phyloP scores from a whole-genome alignment of 92 coral and sea anemone species.

The Porites divaricata region DNA sequence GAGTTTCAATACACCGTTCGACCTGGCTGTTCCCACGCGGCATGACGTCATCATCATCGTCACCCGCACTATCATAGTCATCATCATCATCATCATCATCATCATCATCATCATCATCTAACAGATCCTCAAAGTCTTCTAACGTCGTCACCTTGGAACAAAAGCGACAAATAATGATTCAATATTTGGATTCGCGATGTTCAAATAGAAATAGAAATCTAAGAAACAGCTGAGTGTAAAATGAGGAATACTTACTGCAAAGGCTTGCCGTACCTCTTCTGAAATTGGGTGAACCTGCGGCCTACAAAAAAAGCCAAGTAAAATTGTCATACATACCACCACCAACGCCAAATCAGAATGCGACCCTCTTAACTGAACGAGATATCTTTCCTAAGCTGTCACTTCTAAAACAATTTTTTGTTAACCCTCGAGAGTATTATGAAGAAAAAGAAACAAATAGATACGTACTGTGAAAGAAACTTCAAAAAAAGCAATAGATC shows the following conservation, averaged over 20 bases:
- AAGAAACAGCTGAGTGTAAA: background rate
- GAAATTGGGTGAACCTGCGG: slow-evolving; percentile 29
- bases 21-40: slow-evolving; percentile 47
- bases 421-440: too few relatives aligned
- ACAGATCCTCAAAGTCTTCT: slow-evolving; percentile 19
- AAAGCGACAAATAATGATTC: background rate
- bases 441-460: too few relatives aligned
- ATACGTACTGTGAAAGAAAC: too few relatives aligned
- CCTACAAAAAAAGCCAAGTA: background rate
- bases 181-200: background rate
- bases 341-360: background rate
- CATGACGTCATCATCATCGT: slow-evolving; percentile 36
- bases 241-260: slow-evolving; percentile 38
- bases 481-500: too few relatives aligned
- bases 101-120: background rate
- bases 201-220: background rate
- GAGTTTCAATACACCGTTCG: slow-evolving; percentile 34
- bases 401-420: too few relatives aligned
- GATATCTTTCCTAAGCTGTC: too few relatives aligned
- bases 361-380: background rate
- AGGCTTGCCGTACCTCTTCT: slow-evolving; percentile 48
- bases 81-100: background rate
- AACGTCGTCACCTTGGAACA: background rate
- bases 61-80: background rate
- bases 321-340: background rate